phyloP scores from a whole-genome alignment of 2,797 vertebrate genomes.

The Peromyscus eremicus region DNA sequence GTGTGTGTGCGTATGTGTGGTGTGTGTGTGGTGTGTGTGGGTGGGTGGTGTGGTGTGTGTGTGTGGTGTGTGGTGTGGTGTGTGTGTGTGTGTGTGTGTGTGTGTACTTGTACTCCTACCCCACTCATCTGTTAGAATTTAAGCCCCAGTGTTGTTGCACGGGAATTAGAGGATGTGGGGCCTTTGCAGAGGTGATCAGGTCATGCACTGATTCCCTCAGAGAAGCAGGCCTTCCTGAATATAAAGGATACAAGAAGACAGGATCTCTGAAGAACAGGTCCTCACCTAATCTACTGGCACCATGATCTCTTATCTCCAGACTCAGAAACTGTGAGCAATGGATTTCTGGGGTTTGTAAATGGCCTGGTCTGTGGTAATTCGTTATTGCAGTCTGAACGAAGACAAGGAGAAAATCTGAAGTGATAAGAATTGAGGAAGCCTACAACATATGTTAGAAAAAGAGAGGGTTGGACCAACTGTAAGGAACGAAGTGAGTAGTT shows the following conservation, averaged over 20 bases:
- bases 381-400: background rate
- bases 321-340: background rate
- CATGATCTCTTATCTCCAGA: background rate
- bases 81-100: too few relatives aligned
- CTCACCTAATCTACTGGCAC: background rate
- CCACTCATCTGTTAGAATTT: too few relatives aligned
- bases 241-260: background rate
- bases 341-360: background rate
- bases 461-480: background rate
- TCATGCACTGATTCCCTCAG: background rate
- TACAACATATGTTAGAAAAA: background rate
- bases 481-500: background rate
- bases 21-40: too few relatives aligned
- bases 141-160: background rate
- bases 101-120: background rate
- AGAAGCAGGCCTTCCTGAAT: background rate
- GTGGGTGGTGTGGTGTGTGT: too few relatives aligned
- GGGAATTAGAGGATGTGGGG: background rate
- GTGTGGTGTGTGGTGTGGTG: too few relatives aligned
- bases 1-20: too few relatives aligned
- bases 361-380: background rate
- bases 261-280: background rate
- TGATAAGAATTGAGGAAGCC: background rate
- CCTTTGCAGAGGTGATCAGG: background rate
- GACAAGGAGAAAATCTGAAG: background rate